Evolutionary conservation across 2,113 vertebrate genomes (phyloP), one percentile per base, ranked within the genome.

Genomic region (Cryptoleucopteryx plumbea): DNA sequence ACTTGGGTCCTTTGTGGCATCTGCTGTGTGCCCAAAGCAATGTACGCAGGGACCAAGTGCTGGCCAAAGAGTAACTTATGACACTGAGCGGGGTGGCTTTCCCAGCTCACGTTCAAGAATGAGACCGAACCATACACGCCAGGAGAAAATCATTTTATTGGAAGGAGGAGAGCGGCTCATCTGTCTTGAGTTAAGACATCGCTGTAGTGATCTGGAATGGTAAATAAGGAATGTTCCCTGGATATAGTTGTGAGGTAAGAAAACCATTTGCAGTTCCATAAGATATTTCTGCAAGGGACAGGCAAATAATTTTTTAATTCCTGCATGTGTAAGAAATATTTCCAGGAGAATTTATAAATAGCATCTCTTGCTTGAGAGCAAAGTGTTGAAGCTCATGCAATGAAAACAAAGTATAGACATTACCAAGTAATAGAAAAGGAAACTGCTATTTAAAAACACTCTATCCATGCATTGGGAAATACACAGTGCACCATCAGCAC

Each of bases 201-300:
- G 34, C 42, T 58, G 70, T 19, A 90, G 84, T 56, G 55, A 96
- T 71, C 84, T 94, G 34, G 32, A 79, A 66, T 52, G 78, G 58
- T 34, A 88, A 85, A 70, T 71, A 65, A 86, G 70, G 45, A 85
- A 86, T 2, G 7, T 75, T 93, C 78, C 27, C 5, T 85, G 82
- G 87, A 91, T 85, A 13, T 32, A 29, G 38, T 29, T 82, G 63
- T 74, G 83, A 89, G 93, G 48, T 88, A 93, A 96, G 91, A 95
- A 86, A 82, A 75, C 52, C 52, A 53, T 90, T 82, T 90, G 42
- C 21, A 22, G 43, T 90, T 96, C 90, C 63, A 53, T 66, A 75
- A 85, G 82, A 85, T 66, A 84, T 70, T 92, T 86, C 91, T 94
- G 83, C 86, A 94, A 94, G 55, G 73, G 77, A 93, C n/a, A 50